Evolutionary conservation across 2,797 vertebrate species (phyloP).

Genomic region (Acipenser transmontanus): DNA sequence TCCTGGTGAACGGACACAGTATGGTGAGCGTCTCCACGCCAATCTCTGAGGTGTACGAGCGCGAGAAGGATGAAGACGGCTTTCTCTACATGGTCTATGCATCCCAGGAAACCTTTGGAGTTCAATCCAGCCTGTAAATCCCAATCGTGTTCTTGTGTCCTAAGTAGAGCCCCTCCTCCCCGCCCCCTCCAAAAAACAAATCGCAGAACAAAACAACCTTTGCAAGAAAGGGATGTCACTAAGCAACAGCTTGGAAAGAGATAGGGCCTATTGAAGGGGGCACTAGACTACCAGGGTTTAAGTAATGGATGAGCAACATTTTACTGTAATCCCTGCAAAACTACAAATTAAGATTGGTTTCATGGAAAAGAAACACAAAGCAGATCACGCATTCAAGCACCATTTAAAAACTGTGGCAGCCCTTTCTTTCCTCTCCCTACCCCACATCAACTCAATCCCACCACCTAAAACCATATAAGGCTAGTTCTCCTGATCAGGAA

Average conservation of each 20-base stretch:
- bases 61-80: conserved; percentile 87
- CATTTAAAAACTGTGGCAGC: neutral
- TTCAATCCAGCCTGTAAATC: conserved; percentile 36
- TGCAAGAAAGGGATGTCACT: no score
- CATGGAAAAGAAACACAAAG: no score
- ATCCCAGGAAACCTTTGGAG: conserved; percentile 94
- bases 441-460: neutral
- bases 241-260: no score
- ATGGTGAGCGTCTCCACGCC: conserved; percentile 94
- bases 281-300: no score
- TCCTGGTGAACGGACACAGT: conserved; percentile 93
- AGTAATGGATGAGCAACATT: no score
- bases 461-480: neutral
- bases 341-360: no score
- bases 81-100: conserved; percentile 99
- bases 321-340: no score
- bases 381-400: neutral
- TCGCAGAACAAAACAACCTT: conserved; percentile 8
- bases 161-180: no score
- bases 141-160: neutral
- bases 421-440: neutral
- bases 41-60: conserved; percentile 90
- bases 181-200: conserved; percentile 10
- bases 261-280: no score
- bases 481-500: neutral